phyloP scores from a whole-genome alignment of 2,113 vertebrate species.

The Pagrus major region DNA sequence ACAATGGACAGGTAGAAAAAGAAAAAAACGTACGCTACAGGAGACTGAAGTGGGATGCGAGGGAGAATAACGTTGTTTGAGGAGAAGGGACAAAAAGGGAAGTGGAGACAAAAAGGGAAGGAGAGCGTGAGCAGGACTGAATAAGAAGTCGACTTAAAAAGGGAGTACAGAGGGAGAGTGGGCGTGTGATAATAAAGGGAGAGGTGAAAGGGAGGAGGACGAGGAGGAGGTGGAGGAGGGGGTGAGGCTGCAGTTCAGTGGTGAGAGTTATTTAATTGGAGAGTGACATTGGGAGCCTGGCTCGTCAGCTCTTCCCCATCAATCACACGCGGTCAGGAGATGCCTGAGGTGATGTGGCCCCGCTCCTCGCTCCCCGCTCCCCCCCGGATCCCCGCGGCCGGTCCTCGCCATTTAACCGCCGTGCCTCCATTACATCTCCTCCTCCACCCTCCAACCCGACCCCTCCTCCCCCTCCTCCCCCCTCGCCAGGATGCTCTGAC shows the following conservation, averaged over 20 bases:
- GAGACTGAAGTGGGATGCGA: not conserved
- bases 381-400: slow-evolving; percentile 19
- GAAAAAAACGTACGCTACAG: not conserved
- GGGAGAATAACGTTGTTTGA: slow-evolving; percentile 10
- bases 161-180: slow-evolving; percentile 28
- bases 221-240: not conserved
- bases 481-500: slow-evolving; percentile 57
- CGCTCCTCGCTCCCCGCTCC: slow-evolving; percentile 43
- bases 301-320: slow-evolving; percentile 67
- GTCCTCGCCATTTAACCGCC: slow-evolving; percentile 59
- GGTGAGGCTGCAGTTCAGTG: slow-evolving; percentile 60
- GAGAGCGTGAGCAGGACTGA: slow-evolving; percentile 15
- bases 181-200: slow-evolving; percentile 37
- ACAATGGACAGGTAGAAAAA: slow-evolving; percentile 35
- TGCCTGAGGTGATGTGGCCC: slow-evolving; percentile 72
- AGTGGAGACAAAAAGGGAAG: slow-evolving; percentile 15
- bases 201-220: slow-evolving; percentile 61
- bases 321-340: slow-evolving; percentile 68
- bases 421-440: slow-evolving; percentile 46
- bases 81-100: not conserved
- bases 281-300: slow-evolving; percentile 81
- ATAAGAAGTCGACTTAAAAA: slow-evolving; percentile 54
- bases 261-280: slow-evolving; percentile 84
- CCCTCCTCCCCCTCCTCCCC: not conserved
- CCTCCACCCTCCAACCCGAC: not conserved